Conservation (phyloP, 2,797 vertebrate species). For the Sebastes iracundus region DNA sequence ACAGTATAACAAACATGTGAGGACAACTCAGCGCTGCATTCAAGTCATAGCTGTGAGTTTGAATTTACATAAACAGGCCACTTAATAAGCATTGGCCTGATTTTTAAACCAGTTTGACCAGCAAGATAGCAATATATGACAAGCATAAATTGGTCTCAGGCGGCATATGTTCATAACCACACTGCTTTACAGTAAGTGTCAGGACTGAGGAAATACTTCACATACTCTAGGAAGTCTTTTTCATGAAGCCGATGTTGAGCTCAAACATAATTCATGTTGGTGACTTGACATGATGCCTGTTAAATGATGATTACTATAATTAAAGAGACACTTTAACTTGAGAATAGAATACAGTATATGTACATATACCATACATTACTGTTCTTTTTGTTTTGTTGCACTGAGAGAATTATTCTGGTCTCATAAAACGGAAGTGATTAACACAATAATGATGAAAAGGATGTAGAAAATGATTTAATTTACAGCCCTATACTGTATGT, state of each 20-base stretch:
- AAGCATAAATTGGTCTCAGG: neutral
- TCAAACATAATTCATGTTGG: neutral
- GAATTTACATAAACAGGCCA: neutral
- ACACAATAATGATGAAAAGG: neutral
- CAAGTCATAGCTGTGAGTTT: neutral
- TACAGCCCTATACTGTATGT: too few species aligned
- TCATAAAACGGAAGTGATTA: neutral
- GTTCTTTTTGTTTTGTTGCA: neutral
- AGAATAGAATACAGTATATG: neutral
- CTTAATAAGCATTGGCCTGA: neutral
- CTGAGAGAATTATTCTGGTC: neutral
- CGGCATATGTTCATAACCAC: neutral
- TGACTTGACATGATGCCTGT: neutral
- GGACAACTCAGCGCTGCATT: neutral
- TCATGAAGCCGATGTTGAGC: neutral
- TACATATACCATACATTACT: neutral
- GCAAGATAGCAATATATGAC: neutral
- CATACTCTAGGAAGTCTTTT: neutral
- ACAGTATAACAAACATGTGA: neutral
- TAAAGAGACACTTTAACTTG: neutral
- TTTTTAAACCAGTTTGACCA: neutral
- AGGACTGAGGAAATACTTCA: neutral
- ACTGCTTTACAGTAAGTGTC: neutral
- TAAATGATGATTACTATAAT: neutral
- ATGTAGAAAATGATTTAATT: neutral